Evolutionary conservation across 2,113 vertebrate genomes (phyloP).

Genomic region (Cyanocitta stelleri): DNA sequence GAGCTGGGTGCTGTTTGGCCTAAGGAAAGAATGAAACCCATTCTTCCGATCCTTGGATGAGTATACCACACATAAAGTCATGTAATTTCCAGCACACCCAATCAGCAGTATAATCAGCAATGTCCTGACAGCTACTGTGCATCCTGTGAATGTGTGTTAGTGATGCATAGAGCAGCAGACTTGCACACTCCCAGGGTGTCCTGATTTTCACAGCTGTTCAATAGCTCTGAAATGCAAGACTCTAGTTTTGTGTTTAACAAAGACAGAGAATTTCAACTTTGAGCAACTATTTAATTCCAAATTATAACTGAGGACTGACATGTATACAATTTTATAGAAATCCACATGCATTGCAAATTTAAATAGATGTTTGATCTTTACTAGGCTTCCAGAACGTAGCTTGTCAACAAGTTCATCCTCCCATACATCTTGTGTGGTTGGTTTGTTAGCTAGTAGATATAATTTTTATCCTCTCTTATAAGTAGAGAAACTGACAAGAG

Average conservation of each 20-base stretch:
- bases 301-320: background rate
- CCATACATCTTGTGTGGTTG: background rate
- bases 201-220: background rate
- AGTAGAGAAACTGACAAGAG: background rate
- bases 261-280: background rate
- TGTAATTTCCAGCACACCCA: background rate
- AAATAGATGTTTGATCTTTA: background rate
- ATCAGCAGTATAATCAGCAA: background rate
- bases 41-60: background rate
- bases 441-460: background rate
- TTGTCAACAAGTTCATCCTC: slow-evolving; percentile 49
- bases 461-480: background rate
- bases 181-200: background rate
- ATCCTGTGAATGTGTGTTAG: background rate
- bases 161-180: background rate
- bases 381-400: background rate
- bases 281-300: background rate
- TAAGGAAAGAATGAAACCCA: background rate
- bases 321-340: background rate
- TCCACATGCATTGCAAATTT: background rate
- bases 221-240: background rate
- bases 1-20: background rate
- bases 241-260: background rate
- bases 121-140: background rate
- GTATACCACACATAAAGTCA: background rate